phyloP scores from a whole-genome alignment of 2,797 vertebrate genomes.

The Silurus aristotelis region DNA sequence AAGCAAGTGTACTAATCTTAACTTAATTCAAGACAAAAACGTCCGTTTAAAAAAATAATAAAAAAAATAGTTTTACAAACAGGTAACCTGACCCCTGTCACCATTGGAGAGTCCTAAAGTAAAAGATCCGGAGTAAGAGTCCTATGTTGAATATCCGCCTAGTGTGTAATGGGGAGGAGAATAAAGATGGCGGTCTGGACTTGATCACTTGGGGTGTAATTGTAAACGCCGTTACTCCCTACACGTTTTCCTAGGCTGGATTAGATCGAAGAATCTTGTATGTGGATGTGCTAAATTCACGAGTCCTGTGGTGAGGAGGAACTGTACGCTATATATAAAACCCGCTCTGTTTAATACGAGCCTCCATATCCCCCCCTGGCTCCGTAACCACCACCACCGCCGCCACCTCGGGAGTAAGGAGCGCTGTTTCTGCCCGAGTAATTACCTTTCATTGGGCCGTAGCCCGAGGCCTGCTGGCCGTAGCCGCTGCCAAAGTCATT shows the following conservation, averaged over 20 bases:
- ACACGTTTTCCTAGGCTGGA: conserved; percentile 54
- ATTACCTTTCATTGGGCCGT: conserved; percentile 91
- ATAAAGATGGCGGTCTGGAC: conserved; percentile 48
- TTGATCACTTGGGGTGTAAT: conserved; percentile 45
- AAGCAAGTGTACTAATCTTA: conserved; percentile 60
- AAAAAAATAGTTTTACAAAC: conserved; percentile 34
- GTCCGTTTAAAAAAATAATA: conserved; percentile 29
- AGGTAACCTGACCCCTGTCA: conserved; percentile 46
- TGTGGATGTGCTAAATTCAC: conserved; percentile 46
- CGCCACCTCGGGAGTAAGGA: conserved; percentile 82
- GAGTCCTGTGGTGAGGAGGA: conserved; percentile 60
- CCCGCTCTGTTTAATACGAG: conserved; percentile 68
- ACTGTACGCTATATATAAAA: conserved; percentile 44
- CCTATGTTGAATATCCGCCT: conserved; percentile 56
- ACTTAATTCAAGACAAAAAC: conserved; percentile 53
- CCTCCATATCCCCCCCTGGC: conserved; percentile 79
- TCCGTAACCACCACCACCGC: conserved; percentile 78
- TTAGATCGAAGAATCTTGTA: conserved; percentile 48
- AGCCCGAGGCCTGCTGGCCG: conserved; percentile 89
- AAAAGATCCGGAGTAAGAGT: conserved; percentile 59
- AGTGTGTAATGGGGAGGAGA: conserved; percentile 47
- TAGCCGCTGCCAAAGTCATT: conserved; percentile 91
- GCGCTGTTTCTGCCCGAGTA: conserved; percentile 82
- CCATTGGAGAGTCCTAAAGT: conserved; percentile 49
- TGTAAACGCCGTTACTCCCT: conserved; percentile 53